Conservation (phyloP, 1,140 invertebrate species). For the Cecropterus lyciades region DNA sequence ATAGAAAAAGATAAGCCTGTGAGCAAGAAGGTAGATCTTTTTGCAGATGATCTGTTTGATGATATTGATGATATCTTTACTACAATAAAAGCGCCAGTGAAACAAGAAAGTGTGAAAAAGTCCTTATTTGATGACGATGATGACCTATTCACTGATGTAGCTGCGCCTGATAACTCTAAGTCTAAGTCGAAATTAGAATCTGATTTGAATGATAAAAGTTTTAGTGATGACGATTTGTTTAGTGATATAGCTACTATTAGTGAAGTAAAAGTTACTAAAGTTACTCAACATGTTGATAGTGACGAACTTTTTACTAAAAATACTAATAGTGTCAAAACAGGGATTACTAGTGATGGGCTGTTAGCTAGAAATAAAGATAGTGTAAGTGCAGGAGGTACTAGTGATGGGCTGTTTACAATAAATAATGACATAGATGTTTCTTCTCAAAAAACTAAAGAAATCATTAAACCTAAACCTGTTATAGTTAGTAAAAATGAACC, state of each 20-base stretch:
- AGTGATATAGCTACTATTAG: conserved; percentile 13
- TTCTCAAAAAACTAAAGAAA: no score
- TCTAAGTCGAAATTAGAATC: conserved; percentile 14
- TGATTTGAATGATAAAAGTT: conserved; percentile 35
- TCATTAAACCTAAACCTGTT: neutral
- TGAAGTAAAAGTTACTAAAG: conserved; percentile 3
- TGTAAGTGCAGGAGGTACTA: no score
- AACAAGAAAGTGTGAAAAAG: conserved; percentile 49
- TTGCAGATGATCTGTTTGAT: conserved; percentile 71
- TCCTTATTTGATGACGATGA: conserved; percentile 68
- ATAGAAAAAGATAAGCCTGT: conserved; percentile 35
- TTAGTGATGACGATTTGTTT: conserved; percentile 56
- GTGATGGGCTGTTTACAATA: conserved; percentile 5
- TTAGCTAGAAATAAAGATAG: conserved; percentile 3
- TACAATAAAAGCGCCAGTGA: conserved; percentile 51
- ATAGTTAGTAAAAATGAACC: no score
- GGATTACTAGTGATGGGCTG: conserved; percentile 4
- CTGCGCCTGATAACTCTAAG: conserved; percentile 26
- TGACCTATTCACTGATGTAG: conserved; percentile 65
- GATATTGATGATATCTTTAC: conserved; percentile 76
- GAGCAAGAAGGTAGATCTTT: conserved; percentile 67
- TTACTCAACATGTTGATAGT: conserved; percentile 27
- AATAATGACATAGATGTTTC: neutral
- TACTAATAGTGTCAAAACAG: conserved; percentile 31
- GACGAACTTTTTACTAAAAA: conserved; percentile 52